Evolutionary conservation across 2,113 vertebrate genomes (phyloP).

Genomic region (Acrocephalus kingi): DNA sequence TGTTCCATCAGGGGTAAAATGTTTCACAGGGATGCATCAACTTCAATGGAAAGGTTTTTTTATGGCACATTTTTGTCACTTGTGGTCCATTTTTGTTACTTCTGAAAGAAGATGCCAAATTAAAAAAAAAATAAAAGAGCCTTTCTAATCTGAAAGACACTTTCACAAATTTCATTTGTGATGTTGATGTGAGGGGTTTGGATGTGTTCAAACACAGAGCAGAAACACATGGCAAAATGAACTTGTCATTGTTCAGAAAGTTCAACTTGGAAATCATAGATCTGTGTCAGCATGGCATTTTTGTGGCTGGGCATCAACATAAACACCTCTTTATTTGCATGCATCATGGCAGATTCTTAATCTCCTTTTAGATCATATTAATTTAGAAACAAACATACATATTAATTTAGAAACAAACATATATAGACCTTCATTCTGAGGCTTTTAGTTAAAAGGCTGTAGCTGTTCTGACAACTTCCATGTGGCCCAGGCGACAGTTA

Average conservation of each 20-base stretch:
- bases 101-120: not conserved
- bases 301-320: not conserved
- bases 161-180: not conserved
- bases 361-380: not conserved
- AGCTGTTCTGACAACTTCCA: constrained; percentile 5
- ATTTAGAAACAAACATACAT: not conserved
- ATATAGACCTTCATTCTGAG: not conserved
- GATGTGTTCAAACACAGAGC: not conserved
- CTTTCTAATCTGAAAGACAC: not conserved
- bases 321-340: not conserved
- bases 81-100: not conserved
- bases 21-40: not conserved
- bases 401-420: not conserved
- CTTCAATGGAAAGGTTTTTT: not conserved
- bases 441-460: not conserved
- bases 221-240: not conserved
- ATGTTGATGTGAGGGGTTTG: not conserved
- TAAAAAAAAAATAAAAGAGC: not conserved
- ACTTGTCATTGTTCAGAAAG: not conserved
- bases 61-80: not conserved
- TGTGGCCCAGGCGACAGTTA: not conserved
- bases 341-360: not conserved
- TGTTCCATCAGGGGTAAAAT: not conserved
- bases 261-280: not conserved
- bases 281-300: not conserved